Conservation (phyloP, 1,140 invertebrate species). For the Carposina sasakii region DNA sequence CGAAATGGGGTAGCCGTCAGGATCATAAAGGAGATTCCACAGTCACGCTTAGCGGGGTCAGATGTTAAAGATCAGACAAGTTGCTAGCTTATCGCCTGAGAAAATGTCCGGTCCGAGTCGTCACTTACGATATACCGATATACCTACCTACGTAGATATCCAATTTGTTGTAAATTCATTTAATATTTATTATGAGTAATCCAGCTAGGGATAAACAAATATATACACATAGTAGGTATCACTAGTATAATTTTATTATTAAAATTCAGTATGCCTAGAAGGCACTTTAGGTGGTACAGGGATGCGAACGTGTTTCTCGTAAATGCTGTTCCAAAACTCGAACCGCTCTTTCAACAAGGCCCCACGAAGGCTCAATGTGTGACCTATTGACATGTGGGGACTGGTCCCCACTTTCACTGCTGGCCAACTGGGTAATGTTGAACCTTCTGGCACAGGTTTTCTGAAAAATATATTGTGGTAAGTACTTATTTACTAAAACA, state of each 20-base stretch:
- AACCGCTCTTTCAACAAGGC: conserved; percentile 17
- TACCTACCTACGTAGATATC: background rate
- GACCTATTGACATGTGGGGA: conserved; percentile 33
- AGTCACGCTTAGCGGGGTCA: no score
- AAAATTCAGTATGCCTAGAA: background rate
- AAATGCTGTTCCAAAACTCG: conserved; percentile 36
- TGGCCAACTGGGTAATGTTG: conserved; percentile 29
- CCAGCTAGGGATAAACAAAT: background rate
- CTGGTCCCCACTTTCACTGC: conserved; percentile 15
- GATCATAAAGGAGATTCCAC: no score
- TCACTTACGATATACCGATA: background rate
- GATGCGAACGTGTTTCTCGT: conserved; percentile 25
- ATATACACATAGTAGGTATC: background rate
- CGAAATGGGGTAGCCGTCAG: no score
- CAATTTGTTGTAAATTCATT: background rate
- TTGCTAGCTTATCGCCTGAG: no score
- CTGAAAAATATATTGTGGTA: no score
- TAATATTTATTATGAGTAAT: background rate
- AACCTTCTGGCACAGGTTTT: conserved; percentile 23
- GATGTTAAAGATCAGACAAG: no score
- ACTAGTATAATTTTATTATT: background rate
- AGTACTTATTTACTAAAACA: no score
- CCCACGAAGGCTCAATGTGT: conserved; percentile 18
- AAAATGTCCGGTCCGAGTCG: background rate
- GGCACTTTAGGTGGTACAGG: conserved; percentile 21